These are phyloP conservation scores for Entomobrya multifasciata DNA, from an alignment of 2,888 invertebrate genomes.

Conservation along the genomic window DNA sequence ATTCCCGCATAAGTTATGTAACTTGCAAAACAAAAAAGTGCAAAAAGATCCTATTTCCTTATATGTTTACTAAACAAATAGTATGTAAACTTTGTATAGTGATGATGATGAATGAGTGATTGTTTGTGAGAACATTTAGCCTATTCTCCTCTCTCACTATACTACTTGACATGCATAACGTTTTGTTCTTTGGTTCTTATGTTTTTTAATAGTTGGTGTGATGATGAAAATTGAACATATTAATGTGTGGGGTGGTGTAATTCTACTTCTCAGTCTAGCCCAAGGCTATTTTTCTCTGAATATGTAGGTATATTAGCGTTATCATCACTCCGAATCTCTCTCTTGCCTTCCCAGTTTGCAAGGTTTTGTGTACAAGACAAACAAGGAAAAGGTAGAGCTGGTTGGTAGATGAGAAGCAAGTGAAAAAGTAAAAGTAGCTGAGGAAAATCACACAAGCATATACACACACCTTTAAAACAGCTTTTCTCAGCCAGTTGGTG, in stretches of 20 bases:
- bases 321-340: background rate
- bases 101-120: background rate
- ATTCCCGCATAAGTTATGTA: background rate
- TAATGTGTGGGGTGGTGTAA: conserved; percentile 1
- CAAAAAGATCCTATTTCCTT: conserved; percentile 23
- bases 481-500: no score
- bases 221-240: background rate
- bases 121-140: background rate
- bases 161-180: no score
- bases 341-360: no score
- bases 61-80: background rate
- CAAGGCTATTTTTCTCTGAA: conserved; percentile 15
- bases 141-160: no score
- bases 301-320: background rate
- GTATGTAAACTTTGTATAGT: no score
- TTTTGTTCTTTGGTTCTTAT: background rate
- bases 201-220: background rate
- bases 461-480: no score
- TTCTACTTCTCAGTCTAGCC: background rate
- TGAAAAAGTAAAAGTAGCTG: background rate
- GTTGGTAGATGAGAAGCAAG: background rate
- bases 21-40: conserved; percentile 18
- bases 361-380: background rate
- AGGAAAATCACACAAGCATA: no score
- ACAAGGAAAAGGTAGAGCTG: conserved; percentile 13